These are phyloP conservation scores for Crepidodera aurea DNA, from an alignment of 2,888 invertebrate species.

Conservation along the genomic window DNA sequence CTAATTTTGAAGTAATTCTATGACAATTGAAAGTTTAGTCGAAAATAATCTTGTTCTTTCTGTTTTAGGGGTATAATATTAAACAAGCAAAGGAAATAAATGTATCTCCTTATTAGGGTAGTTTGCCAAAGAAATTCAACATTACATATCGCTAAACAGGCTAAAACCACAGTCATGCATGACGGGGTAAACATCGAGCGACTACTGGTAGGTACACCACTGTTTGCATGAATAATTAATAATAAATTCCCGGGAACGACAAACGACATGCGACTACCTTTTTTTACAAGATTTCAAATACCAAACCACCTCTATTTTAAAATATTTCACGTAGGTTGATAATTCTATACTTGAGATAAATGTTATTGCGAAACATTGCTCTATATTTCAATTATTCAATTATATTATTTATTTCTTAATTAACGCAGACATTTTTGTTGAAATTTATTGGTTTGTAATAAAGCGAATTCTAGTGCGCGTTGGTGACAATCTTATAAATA, in stretches of 20 bases:
- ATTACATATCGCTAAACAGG: too few species aligned
- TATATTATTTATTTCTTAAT: conserved; percentile 30
- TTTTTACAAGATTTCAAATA: conserved; percentile 21
- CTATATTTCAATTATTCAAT: conserved; percentile 21
- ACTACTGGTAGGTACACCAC: not conserved
- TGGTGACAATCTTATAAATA: not conserved
- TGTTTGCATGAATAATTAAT: conserved; percentile 4
- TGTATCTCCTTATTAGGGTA: too few species aligned
- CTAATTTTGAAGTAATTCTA: too few species aligned
- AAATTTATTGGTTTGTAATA: conserved; percentile 3
- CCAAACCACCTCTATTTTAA: conserved; percentile 23
- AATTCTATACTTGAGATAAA: conserved; percentile 25
- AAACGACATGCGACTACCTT: conserved; percentile 8
- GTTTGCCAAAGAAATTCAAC: too few species aligned
- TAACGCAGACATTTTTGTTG: conserved; percentile 9
- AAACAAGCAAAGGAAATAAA: too few species aligned
- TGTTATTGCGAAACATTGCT: conserved; percentile 15
- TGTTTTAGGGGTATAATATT: too few species aligned
- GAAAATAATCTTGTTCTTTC: too few species aligned
- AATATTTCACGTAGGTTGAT: conserved; percentile 28
- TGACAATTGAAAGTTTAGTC: too few species aligned
- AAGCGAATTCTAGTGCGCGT: not conserved
- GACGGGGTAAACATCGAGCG: not conserved
- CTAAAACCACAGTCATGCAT: too few species aligned
- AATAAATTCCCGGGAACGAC: conserved; percentile 13